Percentiles rank a stretch among this genome's conserved stretches.
These are phyloP conservation scores for Alca torda DNA, from an alignment of 2,797 vertebrate genomes.

Conservation along the genomic window DNA sequence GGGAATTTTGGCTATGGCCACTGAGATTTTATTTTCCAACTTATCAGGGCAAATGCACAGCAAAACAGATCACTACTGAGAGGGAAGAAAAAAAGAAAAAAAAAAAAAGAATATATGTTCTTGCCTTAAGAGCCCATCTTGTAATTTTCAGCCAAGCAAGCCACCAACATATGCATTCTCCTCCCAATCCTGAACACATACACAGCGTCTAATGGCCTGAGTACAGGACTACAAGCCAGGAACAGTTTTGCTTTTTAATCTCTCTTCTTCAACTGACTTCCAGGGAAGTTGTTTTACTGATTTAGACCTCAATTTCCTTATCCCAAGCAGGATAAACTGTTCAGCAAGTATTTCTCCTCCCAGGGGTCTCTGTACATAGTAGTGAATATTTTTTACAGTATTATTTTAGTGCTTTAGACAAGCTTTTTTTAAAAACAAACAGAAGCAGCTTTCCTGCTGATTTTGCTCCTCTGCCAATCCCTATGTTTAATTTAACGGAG, in stretches of 20 bases:
- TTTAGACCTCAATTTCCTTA: not conserved
- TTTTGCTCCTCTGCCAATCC: constrained; percentile 46
- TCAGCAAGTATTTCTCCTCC: not conserved
- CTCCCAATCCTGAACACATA: not conserved
- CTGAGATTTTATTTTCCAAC: not conserved
- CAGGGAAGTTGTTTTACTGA: not conserved
- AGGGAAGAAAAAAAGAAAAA: fast-evolving
- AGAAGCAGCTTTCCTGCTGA: constrained; percentile 52
- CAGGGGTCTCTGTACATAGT: not conserved
- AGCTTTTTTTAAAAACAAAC: constrained; percentile 44
- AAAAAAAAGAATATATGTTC: not conserved
- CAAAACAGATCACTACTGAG: not conserved
- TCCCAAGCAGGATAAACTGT: constrained; percentile 5
- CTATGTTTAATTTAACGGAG: constrained; percentile 50
- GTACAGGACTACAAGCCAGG: not conserved
- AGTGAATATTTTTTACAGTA: constrained; percentile 3
- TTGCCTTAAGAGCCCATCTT: not conserved
- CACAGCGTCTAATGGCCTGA: not conserved
- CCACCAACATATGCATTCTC: not conserved
- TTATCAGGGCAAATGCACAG: not conserved
- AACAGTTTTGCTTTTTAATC: not conserved
- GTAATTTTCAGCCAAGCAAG: not conserved
- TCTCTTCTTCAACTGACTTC: not conserved
- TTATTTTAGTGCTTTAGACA: constrained; percentile 37
- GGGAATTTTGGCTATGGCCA: not conserved